These are phyloP conservation scores for Beris chalybata DNA, from an alignment of 2,888 invertebrate genomes.

Conservation along the genomic window DNA sequence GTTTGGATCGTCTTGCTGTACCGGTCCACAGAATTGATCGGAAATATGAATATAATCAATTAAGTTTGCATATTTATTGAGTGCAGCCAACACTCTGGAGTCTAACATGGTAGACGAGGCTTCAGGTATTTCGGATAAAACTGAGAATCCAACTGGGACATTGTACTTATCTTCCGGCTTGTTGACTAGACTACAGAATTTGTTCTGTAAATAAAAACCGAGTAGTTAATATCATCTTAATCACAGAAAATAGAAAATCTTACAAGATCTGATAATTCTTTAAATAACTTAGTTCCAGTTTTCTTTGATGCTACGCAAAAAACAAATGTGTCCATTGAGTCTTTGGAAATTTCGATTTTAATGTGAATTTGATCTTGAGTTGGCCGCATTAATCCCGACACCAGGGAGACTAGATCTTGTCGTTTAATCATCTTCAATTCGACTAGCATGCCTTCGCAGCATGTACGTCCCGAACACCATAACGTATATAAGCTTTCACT, in stretches of 20 bases:
- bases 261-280: constrained; percentile 93
- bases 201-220: constrained; percentile 59
- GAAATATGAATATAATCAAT: constrained; percentile 97
- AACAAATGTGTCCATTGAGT: constrained; percentile 92
- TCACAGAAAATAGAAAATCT: constrained; percentile 42
- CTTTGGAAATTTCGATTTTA: constrained; percentile 82
- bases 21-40: constrained; percentile 91
- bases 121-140: constrained; percentile 91
- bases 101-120: constrained; percentile 83
- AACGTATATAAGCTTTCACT: constrained; percentile 93
- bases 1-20: constrained; percentile 79
- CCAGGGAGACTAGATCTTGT: constrained; percentile 89
- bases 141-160: constrained; percentile 69
- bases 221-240: not conserved
- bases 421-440: constrained; percentile 93
- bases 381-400: constrained; percentile 82
- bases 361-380: constrained; percentile 84
- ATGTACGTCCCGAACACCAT: constrained; percentile 94
- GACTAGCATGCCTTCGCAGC: constrained; percentile 96
- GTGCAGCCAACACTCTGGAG: constrained; percentile 72
- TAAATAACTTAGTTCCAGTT: constrained; percentile 77
- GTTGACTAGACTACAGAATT: constrained; percentile 77
- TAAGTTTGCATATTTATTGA: constrained; percentile 77
- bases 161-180: constrained; percentile 80
- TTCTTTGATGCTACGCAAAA: constrained; percentile 90